Conservation (phyloP, 2,888 invertebrate genomes). For the Acutogordius australiensis region DNA sequence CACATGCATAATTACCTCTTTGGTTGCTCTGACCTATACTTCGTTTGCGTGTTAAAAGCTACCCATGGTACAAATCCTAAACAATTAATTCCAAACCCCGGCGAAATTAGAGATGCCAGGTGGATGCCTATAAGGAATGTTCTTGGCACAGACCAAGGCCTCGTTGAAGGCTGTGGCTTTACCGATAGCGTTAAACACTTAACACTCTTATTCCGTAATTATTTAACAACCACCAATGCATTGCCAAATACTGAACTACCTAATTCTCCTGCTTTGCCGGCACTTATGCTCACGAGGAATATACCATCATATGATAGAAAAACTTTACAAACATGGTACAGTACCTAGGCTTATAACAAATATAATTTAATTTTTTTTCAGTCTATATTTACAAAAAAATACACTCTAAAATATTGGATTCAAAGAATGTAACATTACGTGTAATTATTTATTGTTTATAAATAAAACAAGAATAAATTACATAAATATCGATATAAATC, state of each 20-base stretch:
- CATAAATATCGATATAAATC: too few relatives aligned
- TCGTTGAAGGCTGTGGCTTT: not conserved
- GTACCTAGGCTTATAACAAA: too few relatives aligned
- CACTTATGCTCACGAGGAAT: not conserved
- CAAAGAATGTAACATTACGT: too few relatives aligned
- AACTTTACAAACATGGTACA: not conserved
- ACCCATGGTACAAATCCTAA: slow-evolving; percentile 32
- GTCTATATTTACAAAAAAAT: too few relatives aligned
- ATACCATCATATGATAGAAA: not conserved
- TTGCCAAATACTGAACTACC: too few relatives aligned
- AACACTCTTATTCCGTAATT: not conserved
- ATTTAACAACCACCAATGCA: too few relatives aligned
- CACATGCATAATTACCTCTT: slow-evolving; percentile 46
- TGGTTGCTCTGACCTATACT: slow-evolving; percentile 56
- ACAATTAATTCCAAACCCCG: too few relatives aligned
- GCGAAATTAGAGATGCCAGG: not conserved
- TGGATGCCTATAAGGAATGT: not conserved
- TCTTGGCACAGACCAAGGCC: not conserved
- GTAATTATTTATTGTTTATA: too few relatives aligned
- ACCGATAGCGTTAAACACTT: not conserved
- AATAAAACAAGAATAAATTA: too few relatives aligned
- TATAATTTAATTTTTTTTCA: too few relatives aligned
- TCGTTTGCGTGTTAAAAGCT: slow-evolving; percentile 40
- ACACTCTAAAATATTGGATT: too few relatives aligned
- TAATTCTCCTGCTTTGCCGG: not conserved